Evolutionary conservation across 2,888 invertebrate species (phyloP), one percentile per base, ranked within the genome.

Genomic region (Drosophila percnosoma): DNA sequence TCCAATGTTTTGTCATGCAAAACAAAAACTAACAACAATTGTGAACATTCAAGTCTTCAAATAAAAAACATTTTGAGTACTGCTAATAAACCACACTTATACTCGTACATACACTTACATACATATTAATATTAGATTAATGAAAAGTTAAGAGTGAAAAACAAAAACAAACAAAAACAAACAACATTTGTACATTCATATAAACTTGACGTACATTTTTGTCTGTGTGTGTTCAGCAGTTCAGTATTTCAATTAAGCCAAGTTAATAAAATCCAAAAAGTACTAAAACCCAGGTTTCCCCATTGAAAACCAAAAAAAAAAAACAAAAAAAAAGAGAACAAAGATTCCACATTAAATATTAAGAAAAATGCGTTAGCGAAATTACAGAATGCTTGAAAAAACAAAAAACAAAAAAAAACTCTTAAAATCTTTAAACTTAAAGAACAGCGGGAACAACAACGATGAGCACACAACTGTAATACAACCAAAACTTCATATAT

Each of bases 221-320:
- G 78, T 86, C 85, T 82, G 82, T 77, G 69, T 79, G 77, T 80
- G 85, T 85, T 85, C 83, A 85, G 78, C 82, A 73, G 80, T 84
- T 80, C 83, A 90, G 88, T 89, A 90, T 90, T 90, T 85, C 78
- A 85, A 89, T 78, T 89, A 90, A 86, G 85, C 88, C 90, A 88
- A 90, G 74, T 77, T 68, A 79, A 63, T 52, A 45, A 70, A 73
- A 55, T 62, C 45, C 27, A 67, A 68, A 73, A 60, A 49, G 31
- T 68, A 71, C 64, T 78, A 74, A 76, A 73, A 70, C 75, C 80
- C 80, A 68, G 87, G 87, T 89, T 82, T 85, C 87, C 55, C 82
- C 75, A 77, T 27, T 69, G 81, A 57, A 80, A 86, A 78, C 75
- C 70, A 85, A 75, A 83, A 69, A 59, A 75, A 77, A 61, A 54